A percentile compares a stretch with the other conserved stretches of the same genome.
Evolutionary conservation across 1,140 invertebrate genomes (phyloP).

Genomic region (Drosophila pruinosa): DNA sequence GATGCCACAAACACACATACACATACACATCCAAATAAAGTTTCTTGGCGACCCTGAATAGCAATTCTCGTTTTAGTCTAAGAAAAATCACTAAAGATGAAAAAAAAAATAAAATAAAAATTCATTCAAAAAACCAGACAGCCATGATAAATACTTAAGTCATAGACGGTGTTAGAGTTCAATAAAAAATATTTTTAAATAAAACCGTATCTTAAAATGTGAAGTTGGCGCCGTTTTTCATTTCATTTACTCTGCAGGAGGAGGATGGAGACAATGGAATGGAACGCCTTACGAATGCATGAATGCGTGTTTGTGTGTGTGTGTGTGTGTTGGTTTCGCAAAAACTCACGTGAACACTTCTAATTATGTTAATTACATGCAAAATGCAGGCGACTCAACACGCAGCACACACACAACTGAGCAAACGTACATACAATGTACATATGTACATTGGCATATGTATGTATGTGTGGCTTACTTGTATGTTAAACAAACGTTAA

Average conservation of each 20-base stretch:
- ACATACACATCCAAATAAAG: background rate
- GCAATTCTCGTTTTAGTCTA: conserved; percentile 38
- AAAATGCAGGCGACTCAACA: conserved; percentile 39
- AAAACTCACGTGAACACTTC: conserved; percentile 41
- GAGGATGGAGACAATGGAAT: background rate
- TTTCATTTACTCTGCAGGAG: background rate
- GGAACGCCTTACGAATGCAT: background rate
- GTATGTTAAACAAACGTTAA: conserved; percentile 13
- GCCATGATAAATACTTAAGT: conserved; percentile 28
- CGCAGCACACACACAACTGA: conserved; percentile 20
- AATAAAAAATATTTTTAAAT: conserved; percentile 7
- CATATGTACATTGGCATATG: background rate
- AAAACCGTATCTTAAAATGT: background rate
- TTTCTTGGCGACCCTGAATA: conserved; percentile 39
- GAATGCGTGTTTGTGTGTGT: background rate
- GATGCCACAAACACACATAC: background rate
- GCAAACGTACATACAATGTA: background rate
- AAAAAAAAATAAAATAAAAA: conserved; percentile 1
- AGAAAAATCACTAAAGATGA: conserved; percentile 4
- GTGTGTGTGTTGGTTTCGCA: background rate
- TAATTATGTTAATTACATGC: conserved; percentile 50
- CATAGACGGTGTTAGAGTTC: conserved; percentile 9
- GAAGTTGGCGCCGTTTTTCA: conserved; percentile 9
- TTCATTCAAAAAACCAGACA: conserved; percentile 12
- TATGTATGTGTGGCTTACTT: conserved; percentile 6